Conservation (phyloP, 2,888 invertebrate species). For the Leucophenga maculata region DNA sequence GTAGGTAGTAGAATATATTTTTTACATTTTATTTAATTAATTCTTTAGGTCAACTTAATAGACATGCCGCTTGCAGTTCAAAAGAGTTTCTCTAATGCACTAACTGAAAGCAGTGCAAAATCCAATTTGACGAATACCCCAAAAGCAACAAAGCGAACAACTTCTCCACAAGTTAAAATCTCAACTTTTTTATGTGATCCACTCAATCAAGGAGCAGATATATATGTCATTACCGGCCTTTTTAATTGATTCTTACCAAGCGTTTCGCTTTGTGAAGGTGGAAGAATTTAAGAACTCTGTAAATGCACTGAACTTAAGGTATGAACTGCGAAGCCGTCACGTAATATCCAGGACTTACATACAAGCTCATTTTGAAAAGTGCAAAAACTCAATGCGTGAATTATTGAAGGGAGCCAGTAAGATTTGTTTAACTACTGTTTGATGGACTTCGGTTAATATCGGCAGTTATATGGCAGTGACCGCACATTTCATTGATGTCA, state of each 20-base stretch:
- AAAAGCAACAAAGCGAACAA: too few relatives aligned
- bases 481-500: conserved; percentile 15
- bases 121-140: too few relatives aligned
- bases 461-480: conserved; percentile 27
- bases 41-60: too few relatives aligned
- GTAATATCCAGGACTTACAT: background rate
- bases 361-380: conserved; percentile 8
- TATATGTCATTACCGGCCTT: conserved; percentile 1
- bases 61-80: too few relatives aligned
- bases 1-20: too few relatives aligned
- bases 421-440: conserved; percentile 26
- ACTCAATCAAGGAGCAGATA: background rate
- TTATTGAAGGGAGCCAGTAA: background rate
- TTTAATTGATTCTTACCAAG: conserved; percentile 6
- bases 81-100: too few relatives aligned
- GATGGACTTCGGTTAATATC: conserved; percentile 25
- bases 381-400: conserved; percentile 2
- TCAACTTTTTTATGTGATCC: too few relatives aligned
- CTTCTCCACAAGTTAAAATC: background rate
- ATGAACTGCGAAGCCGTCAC: conserved; percentile 18
- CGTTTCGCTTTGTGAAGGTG: conserved; percentile 25
- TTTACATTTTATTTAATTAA: too few relatives aligned
- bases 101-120: too few relatives aligned
- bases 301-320: conserved; percentile 24
- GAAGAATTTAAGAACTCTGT: conserved; percentile 26